Evolutionary conservation across 2,797 vertebrate genomes (phyloP), one percentile per base, ranked within the genome.

Genomic region (Gambelia wislizenii): DNA sequence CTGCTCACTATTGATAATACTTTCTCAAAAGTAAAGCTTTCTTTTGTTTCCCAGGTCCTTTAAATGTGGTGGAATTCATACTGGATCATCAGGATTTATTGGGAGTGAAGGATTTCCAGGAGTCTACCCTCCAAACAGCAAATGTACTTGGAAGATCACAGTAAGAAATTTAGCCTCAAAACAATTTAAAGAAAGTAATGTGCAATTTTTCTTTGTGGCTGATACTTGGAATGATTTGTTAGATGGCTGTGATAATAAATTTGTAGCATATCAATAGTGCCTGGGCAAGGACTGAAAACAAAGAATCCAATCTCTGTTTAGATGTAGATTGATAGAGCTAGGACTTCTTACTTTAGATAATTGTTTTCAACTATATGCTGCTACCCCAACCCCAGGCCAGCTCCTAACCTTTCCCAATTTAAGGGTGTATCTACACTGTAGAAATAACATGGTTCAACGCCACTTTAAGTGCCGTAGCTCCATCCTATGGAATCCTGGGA

Each of bases 41-140:
- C 92, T 89, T 83, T 89, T 95, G 89, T 54, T 93, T 92, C 77
- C 84, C 94, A 99, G 99, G 97, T 97, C 97, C 78, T 99, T 99
- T 96, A 96, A 98, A 89, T 99, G 99, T 95, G 99, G 99, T 20
- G 98, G 99, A 92, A 97, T 98, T 96, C 95, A 99, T 92, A 99
- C 98, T 39, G 98, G 97, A 96, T 98, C 98, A 52, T 98, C 98
- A 87, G 99, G 99, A 95, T 98, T 98, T 89, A 98, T 99, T 95
- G 99, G 99, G 92, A 99, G 99, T 93, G 98, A 99, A 97, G 99
- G 99, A 83, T 99, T 99, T 96, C 99, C 99, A 86, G 98, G 99
- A 95, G 98, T 99, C 94, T 99, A 99, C 95, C 99, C 99, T 87
- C 98, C 99, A 88, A 99, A 99, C 94, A 99, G 98, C 96, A 99